Evolutionary conservation across 2,888 invertebrate genomes (phyloP).

Genomic region (Celastrina argiolus): DNA sequence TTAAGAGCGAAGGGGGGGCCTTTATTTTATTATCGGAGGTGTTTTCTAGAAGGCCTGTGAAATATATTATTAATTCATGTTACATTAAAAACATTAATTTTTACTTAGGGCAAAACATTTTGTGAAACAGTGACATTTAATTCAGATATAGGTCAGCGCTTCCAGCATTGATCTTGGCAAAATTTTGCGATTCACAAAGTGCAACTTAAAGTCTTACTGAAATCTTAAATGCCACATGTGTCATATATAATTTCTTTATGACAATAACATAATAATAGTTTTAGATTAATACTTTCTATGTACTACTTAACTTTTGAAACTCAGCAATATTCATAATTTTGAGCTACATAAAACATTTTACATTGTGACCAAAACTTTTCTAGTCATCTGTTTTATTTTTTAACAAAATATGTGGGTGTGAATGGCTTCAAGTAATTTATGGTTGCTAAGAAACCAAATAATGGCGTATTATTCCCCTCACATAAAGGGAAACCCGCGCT

Average conservation of each 20-base stretch:
- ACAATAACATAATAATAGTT: too few species aligned
- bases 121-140: background rate
- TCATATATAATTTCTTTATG: background rate
- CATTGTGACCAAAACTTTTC: too few species aligned
- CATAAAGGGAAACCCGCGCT: background rate
- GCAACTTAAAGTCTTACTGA: background rate
- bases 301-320: too few species aligned
- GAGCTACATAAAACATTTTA: too few species aligned
- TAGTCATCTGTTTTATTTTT: too few species aligned
- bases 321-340: too few species aligned
- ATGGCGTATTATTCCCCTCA: background rate
- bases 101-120: background rate
- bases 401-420: too few species aligned
- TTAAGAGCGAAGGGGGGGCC: constrained; percentile 19
- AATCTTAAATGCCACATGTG: background rate
- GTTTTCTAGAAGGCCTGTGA: constrained; percentile 14
- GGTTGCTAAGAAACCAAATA: background rate
- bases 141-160: constrained; percentile 1
- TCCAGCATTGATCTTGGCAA: background rate
- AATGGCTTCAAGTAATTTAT: background rate
- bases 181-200: background rate
- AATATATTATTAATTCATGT: background rate
- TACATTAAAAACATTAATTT: background rate
- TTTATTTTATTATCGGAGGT: constrained; percentile 16
- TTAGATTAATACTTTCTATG: too few species aligned